Percentiles rank a stretch among this genome's conserved stretches.
Conservation (phyloP, 2,113 vertebrate genomes). For the Cepphus grylle region DNA sequence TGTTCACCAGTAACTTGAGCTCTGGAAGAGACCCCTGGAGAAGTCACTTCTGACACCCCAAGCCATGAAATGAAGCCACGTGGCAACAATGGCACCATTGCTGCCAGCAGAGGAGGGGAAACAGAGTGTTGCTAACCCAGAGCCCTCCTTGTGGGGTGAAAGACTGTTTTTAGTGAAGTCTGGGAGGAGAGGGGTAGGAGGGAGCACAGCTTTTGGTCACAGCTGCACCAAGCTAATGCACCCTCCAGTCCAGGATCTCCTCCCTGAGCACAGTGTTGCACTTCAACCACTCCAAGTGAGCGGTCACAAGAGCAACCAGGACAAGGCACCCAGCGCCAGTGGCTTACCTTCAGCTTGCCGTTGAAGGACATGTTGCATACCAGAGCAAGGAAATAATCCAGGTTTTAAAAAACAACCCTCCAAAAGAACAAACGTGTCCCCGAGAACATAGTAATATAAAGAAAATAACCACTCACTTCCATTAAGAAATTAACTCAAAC, state of each 20-base stretch:
- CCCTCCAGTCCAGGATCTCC: not conserved
- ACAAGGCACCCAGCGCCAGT: not conserved
- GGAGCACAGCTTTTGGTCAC: not conserved
- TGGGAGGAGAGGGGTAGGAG: not conserved
- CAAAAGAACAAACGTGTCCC: not conserved
- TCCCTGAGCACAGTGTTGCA: accelerated
- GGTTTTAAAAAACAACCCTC: not conserved
- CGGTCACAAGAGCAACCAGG: not conserved
- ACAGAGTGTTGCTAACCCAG: not conserved
- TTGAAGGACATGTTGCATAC: not conserved
- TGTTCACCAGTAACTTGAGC: not conserved
- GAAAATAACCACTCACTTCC: not conserved
- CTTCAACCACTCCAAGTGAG: not conserved
- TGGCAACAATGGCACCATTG: not conserved
- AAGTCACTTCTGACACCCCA: not conserved
- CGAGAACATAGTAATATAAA: not conserved
- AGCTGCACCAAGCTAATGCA: accelerated
- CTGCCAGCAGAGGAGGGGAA: not conserved
- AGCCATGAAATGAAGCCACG: not conserved
- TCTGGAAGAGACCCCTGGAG: not conserved
- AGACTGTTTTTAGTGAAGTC: not conserved
- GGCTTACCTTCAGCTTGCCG: not conserved
- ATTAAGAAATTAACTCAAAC: not conserved
- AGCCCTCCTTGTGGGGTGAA: accelerated
- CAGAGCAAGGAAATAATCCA: not conserved